Percentiles rank a stretch among this genome's conserved stretches.
These are phyloP conservation scores for Conus betulinus DNA, from an alignment of 1,140 invertebrate genomes.

Conservation along the genomic window DNA sequence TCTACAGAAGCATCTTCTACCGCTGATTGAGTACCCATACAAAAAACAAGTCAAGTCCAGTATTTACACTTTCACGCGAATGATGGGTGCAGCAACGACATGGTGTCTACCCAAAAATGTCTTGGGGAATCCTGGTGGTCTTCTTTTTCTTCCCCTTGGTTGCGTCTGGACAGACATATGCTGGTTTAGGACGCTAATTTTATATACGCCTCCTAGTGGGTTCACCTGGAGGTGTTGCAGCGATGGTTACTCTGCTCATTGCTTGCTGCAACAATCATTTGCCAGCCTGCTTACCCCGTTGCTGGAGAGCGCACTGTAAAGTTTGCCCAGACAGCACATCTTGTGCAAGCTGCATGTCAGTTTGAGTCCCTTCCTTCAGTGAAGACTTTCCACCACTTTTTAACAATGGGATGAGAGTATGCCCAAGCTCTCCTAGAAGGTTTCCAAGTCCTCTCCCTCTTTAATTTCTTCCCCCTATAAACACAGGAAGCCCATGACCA, in stretches of 20 bases:
- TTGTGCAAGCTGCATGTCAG: neutral
- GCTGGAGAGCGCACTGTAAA: neutral
- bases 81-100: slow-evolving; percentile 25
- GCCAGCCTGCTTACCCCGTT: neutral
- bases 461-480: neutral
- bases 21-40: neutral
- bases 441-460: slow-evolving; percentile 1
- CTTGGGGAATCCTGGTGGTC: neutral
- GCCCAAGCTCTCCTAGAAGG: neutral
- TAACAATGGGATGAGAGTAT: neutral
- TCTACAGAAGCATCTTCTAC: neutral
- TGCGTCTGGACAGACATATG: neutral
- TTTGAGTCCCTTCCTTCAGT: neutral
- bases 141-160: slow-evolving; percentile 16
- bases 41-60: slow-evolving; percentile 6
- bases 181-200: neutral
- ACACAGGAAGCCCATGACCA: slow-evolving; percentile 18
- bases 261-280: slow-evolving; percentile 14
- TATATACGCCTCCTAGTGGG: slow-evolving; percentile 22
- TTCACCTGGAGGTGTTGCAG: slow-evolving; percentile 7
- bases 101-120: slow-evolving; percentile 21
- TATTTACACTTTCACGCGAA: slow-evolving; percentile 5
- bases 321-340: slow-evolving; percentile 19
- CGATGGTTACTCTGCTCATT: neutral
- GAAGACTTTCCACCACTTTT: neutral